Base-by-base conservation (phyloP, 2,888 invertebrate genomes). In the Hirtodrosophila alboralis region DNA sequence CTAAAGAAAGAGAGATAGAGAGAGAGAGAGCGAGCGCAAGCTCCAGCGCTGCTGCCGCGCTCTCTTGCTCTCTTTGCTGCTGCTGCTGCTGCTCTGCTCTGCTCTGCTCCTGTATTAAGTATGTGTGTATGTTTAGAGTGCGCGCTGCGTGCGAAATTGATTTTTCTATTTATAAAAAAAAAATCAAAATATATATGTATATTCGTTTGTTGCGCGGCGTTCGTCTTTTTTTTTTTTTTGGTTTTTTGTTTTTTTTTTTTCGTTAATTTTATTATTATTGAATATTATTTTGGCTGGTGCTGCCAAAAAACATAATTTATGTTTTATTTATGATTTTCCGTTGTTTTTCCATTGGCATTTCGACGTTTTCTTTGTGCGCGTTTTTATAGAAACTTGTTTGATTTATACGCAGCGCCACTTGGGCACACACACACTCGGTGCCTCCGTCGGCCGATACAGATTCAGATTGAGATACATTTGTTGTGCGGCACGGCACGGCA, bases 121-220 rank as follows among this genome's bases (percentile, higher is more conserved):
- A 51, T 40, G 28, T 18, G 30, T 51, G 27, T 38, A 43, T 59
- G 33, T 58, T 59, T 57, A 61, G 69, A 54, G 68, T 59, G 69
- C 63, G 66, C 56, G 76, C 80, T 84, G 85, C 85, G 85, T 83
- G 85, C 85, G 80, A 83, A 83, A 83, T 83, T 83, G 81, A 83
- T 83, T 83, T 83, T 83, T 83, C 81, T 83, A 83, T 83, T 83
- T 83, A 83, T 83, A 83, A 83, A 83, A 83, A 77, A 79, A 83
- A 85, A 84, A 84, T 65, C 80, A 81, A 81, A 80, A 81, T 80
- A 80, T 80, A 75, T 80, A 81, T 84, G 75, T 64, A 79, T 83
- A 75, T 69, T 80, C 65, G 75, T 75, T 72, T 71, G 71, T 75
- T 64, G 74, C 69, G 59, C 69, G 69, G 51, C 65, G 63, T 45